A percentile compares a stretch with the other conserved stretches of the same genome.
These are phyloP conservation scores for Pipa parva DNA, from an alignment of 2,113 vertebrate genomes.

Conservation along the genomic window DNA sequence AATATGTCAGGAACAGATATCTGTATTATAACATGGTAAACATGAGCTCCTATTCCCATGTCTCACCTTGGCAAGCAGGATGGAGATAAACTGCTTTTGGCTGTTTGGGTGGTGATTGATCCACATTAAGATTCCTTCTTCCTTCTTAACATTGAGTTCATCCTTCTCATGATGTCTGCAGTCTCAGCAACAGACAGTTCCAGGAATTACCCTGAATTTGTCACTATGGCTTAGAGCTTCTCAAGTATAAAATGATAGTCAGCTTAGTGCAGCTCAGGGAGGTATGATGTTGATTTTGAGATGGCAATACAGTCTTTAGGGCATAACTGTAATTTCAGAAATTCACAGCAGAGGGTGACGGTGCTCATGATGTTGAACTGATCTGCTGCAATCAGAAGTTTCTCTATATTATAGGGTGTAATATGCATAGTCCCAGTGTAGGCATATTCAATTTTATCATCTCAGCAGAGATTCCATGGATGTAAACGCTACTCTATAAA, in stretches of 20 bases:
- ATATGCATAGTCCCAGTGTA: constrained; percentile 63
- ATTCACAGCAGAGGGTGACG: constrained; percentile 60
- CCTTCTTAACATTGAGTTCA: constrained; percentile 67
- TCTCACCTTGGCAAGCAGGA: constrained; percentile 66
- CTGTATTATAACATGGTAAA: no score
- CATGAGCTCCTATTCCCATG: no score
- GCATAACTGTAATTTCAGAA: constrained; percentile 62
- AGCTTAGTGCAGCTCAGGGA: constrained; percentile 52
- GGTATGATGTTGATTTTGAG: no score
- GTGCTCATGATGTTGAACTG: constrained; percentile 64
- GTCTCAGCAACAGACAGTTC: constrained; percentile 67
- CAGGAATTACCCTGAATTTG: constrained; percentile 64
- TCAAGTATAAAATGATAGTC: constrained; percentile 67
- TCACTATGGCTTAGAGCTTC: constrained; percentile 70
- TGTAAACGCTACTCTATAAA: constrained; percentile 66
- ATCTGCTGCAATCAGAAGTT: constrained; percentile 63
- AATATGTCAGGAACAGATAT: no score
- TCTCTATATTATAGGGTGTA: constrained; percentile 58
- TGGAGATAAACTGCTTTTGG: constrained; percentile 59
- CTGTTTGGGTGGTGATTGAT: constrained; percentile 56
- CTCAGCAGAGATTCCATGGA: constrained; percentile 62
- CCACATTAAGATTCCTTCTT: constrained; percentile 70
- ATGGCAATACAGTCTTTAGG: constrained; percentile 71
- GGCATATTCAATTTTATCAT: constrained; percentile 72
- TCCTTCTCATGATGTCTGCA: constrained; percentile 66